These are phyloP conservation scores for Grammomys surdaster DNA, from an alignment of 2,113 vertebrate species.

Conservation along the genomic window DNA sequence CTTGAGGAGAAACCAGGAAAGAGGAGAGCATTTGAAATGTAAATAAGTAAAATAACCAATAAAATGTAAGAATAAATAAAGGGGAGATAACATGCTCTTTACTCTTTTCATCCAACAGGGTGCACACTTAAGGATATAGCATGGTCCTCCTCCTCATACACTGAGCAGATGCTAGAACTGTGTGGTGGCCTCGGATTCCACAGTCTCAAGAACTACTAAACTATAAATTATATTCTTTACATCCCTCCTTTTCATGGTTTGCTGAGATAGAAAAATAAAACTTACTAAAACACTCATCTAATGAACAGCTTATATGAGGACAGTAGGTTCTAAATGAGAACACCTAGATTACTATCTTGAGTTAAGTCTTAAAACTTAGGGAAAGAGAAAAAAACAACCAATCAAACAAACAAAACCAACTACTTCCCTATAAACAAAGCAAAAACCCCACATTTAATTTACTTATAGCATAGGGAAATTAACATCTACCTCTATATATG, in stretches of 20 bases:
- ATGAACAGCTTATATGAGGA: neutral
- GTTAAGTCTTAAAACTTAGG: neutral
- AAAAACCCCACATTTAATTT: neutral
- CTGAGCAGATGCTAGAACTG: neutral
- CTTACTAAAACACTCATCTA: neutral
- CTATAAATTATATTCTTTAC: neutral
- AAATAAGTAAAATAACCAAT: too few relatives aligned
- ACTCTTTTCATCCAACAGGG: too few relatives aligned
- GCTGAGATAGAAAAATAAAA: neutral
- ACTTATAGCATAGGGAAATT: neutral
- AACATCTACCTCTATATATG: neutral
- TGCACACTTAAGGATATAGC: too few relatives aligned
- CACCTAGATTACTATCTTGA: neutral
- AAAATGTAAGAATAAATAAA: too few relatives aligned
- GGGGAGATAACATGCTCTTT: too few relatives aligned
- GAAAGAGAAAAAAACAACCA: neutral
- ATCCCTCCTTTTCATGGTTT: neutral
- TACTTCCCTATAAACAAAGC: neutral
- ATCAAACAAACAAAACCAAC: neutral
- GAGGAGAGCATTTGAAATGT: too few relatives aligned
- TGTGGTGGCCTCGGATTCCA: too few relatives aligned
- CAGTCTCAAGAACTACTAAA: neutral
- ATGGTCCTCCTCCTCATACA: rapidly evolving
- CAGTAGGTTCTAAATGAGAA: neutral
- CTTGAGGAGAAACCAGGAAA: too few relatives aligned